Percentiles rank a stretch among this genome's conserved stretches.
Conservation (phyloP, 2,113 vertebrate genomes). For the Brachionichthys hirsutus region DNA sequence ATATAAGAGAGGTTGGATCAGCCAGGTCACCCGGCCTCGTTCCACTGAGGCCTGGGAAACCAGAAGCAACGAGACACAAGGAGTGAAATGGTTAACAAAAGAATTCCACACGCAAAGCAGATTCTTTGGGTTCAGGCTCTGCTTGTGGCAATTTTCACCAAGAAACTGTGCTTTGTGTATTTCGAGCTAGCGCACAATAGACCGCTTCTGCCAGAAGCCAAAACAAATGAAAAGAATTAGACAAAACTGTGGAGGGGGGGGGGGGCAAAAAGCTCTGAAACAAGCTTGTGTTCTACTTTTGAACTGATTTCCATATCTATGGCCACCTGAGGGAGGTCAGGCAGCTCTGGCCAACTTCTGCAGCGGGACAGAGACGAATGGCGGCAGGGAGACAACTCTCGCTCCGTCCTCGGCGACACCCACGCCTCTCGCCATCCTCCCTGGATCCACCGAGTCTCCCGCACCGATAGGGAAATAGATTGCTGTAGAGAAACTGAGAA, state of each 20-base stretch:
- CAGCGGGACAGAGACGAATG: conserved; percentile 45
- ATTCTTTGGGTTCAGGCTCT: conserved; percentile 57
- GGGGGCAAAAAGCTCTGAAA: conserved; percentile 77
- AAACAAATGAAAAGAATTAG: conserved; percentile 73
- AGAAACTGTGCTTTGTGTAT: conserved; percentile 78
- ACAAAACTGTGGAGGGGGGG: conserved; percentile 70
- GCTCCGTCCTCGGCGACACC: conserved; percentile 37
- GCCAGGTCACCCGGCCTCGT: conserved; percentile 14
- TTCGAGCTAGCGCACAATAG: conserved; percentile 74
- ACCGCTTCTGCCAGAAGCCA: conserved; percentile 75
- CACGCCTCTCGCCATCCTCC: conserved; percentile 41
- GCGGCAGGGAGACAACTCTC: conserved; percentile 62
- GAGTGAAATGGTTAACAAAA: conserved; percentile 64
- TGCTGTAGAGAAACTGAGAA: conserved; percentile 33
- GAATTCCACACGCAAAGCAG: conserved; percentile 66
- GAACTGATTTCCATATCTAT: conserved; percentile 81
- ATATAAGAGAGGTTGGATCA: conserved; percentile 32
- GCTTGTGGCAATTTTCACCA: conserved; percentile 66
- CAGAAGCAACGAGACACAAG: conserved; percentile 18
- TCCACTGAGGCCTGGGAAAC: background rate
- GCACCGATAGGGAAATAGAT: conserved; percentile 49
- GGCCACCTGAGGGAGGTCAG: conserved; percentile 80
- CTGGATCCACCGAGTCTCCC: conserved; percentile 47
- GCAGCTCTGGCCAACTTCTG: conserved; percentile 72
- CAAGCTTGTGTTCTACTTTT: conserved; percentile 74